phyloP scores from a whole-genome alignment of 2,113 vertebrate species.

The Cariama cristata region DNA sequence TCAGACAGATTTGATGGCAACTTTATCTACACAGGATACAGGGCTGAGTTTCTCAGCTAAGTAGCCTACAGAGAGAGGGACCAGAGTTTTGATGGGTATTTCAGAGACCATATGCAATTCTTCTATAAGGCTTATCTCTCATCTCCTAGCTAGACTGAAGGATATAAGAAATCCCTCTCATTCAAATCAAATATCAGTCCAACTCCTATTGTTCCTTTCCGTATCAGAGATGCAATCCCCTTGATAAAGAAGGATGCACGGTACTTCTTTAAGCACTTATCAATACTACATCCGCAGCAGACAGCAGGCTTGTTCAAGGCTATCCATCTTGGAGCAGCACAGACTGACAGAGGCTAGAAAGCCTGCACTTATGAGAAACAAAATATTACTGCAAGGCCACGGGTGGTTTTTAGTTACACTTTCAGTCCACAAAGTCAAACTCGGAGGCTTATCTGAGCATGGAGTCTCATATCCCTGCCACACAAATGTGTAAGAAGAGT shows the following conservation, averaged over 20 bases:
- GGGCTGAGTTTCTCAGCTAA: background rate
- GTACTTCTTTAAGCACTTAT: background rate
- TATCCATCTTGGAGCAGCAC: background rate
- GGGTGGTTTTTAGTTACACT: background rate
- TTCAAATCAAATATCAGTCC: slow-evolving; percentile 46
- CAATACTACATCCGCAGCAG: background rate
- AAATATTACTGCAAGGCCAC: background rate
- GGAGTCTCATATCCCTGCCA: background rate
- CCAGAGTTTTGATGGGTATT: background rate
- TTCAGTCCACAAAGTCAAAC: background rate
- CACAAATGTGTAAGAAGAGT: accelerated
- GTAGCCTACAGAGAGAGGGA: background rate
- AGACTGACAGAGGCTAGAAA: background rate
- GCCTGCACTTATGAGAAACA: background rate
- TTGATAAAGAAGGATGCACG: background rate
- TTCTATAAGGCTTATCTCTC: slow-evolving; percentile 6
- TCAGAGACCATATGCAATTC: background rate
- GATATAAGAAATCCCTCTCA: slow-evolving; percentile 40
- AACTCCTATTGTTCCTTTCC: slow-evolving; percentile 25
- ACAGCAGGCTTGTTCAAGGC: background rate
- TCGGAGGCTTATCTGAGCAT: background rate
- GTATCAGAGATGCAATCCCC: slow-evolving; percentile 20
- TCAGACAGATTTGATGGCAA: slow-evolving; percentile 15
- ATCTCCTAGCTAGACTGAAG: background rate
- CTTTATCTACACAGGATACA: slow-evolving; percentile 11